Evolutionary conservation across 2,888 invertebrate genomes (phyloP), one percentile per base, ranked within the genome.

Genomic region (Palloptera scutellata): DNA sequence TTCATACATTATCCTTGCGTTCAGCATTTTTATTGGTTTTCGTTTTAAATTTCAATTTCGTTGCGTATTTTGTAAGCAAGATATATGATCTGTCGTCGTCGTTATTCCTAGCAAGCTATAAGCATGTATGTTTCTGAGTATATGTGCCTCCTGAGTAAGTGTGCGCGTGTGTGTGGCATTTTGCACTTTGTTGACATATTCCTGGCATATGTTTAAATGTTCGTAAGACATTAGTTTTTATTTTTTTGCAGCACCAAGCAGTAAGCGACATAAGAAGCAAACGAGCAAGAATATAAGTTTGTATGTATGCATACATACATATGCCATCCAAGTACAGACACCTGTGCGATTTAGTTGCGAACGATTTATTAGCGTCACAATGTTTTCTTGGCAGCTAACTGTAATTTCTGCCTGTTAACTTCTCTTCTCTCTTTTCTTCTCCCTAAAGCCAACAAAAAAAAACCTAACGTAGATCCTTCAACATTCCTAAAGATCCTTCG

Each of bases 41-140:
- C 71, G 80, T 80, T 79, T 79, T 79, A 79, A 79, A 79, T 79
- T 79, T 79, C 79, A 79, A 79, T 79, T 79, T 80, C 77, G 76
- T 68, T 77, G 74, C 72, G 73, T 73, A 77, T 77, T 77, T 70
- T 68, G 62, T 70, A 68, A 68, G 55, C 62, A 70, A 70, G 70
- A 70, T 68, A 70, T 68, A 70, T 70, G 68, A 60, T 64, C 52
- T 20, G 58, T 64, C 30, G 30, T 30, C 30, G 58, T 52, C 41
- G 60, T 51, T 51, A 61, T 61, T 61, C 41, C 58, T 40, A 12
- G 54, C 30, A 20, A 19, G 51, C 9, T 42, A 41, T 52, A n/a
- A n/a, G 15, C 20, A 59, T 53, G 52, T 20, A 1, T 42, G 30
- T 6, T n/a, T n/a, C n/a, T n/a, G n/a, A n/a, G 17, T 15, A 1